phyloP scores from a whole-genome alignment of 2,888 invertebrate genomes.

The Pegoplata infirma region DNA sequence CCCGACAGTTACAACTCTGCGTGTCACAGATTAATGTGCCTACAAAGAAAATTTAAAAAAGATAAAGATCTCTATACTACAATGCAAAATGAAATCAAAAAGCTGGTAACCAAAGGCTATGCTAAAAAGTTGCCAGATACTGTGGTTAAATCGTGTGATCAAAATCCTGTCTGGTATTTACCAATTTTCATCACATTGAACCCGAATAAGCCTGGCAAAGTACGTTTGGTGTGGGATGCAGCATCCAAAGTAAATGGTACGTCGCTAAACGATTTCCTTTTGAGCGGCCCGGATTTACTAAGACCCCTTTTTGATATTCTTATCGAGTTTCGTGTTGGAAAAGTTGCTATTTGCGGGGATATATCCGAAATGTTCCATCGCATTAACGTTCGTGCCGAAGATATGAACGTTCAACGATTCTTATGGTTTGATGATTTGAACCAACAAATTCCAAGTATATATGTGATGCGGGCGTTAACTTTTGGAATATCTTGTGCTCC shows the following conservation, averaged over 20 bases:
- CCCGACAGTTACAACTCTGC: slow-evolving; percentile 14
- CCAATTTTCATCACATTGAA: slow-evolving; percentile 36
- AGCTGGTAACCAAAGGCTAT: slow-evolving; percentile 26
- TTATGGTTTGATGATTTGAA: slow-evolving; percentile 50
- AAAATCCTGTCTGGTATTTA: no score
- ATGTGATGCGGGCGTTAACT: slow-evolving; percentile 45
- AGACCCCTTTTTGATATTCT: slow-evolving; percentile 19
- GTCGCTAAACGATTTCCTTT: slow-evolving; percentile 23
- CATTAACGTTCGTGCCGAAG: slow-evolving; percentile 37
- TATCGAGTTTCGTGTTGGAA: slow-evolving; percentile 57
- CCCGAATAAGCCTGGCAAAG: slow-evolving; percentile 62
- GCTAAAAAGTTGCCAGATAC: slow-evolving; percentile 15
- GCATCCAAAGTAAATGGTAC: slow-evolving; percentile 5
- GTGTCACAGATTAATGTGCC: no score
- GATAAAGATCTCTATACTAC: no score
- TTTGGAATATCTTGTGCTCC: slow-evolving; percentile 52
- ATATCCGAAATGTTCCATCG: slow-evolving; percentile 62
- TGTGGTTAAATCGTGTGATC: background rate
- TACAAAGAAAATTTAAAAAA: no score
- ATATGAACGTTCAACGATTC: slow-evolving; percentile 54
- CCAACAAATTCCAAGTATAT: slow-evolving; percentile 29
- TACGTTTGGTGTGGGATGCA: slow-evolving; percentile 28
- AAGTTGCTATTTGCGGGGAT: slow-evolving; percentile 55
- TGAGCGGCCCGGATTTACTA: slow-evolving; percentile 24
- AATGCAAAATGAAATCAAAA: no score